Percentiles rank a stretch among this genome's conserved stretches.
phyloP scores from a whole-genome alignment of 2,113 vertebrate species.

The Onychorhynchus coronatus region DNA sequence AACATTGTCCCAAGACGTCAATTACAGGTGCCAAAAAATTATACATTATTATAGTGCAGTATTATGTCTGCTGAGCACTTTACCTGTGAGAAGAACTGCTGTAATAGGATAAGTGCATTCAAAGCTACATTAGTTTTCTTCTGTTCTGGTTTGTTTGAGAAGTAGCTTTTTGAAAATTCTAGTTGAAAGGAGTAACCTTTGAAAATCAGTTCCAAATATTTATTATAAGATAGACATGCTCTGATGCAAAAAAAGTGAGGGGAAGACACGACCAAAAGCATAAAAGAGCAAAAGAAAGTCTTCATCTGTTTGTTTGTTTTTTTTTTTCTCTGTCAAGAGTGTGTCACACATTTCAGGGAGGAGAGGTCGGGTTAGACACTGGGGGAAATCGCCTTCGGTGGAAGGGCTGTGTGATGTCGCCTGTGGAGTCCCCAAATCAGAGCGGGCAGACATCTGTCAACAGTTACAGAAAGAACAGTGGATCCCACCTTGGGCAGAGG shows the following conservation, averaged over 20 bases:
- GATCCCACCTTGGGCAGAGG: not conserved
- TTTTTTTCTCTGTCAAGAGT: not conserved
- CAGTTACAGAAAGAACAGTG: not conserved
- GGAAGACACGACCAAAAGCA: not conserved
- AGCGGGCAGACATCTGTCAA: not conserved
- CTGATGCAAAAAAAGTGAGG: not conserved
- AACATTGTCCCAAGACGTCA: not conserved
- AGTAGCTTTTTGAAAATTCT: not conserved
- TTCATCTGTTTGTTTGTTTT: no score
- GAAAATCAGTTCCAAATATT: not conserved
- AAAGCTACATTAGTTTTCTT: not conserved
- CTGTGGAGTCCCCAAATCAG: not conserved
- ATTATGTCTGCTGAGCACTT: not conserved
- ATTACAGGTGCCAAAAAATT: not conserved
- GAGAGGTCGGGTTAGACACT: not conserved
- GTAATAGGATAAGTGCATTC: not conserved
- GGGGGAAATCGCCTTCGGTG: not conserved
- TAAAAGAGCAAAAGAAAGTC: not conserved
- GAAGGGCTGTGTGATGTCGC: not conserved
- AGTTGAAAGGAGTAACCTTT: not conserved
- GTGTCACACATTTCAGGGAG: not conserved
- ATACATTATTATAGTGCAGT: not conserved
- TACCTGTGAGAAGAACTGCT: not conserved
- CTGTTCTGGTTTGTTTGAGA: not conserved
- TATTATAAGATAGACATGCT: not conserved